phyloP scores from a whole-genome alignment of 2,888 invertebrate species.

The Drosophila anomalata region DNA sequence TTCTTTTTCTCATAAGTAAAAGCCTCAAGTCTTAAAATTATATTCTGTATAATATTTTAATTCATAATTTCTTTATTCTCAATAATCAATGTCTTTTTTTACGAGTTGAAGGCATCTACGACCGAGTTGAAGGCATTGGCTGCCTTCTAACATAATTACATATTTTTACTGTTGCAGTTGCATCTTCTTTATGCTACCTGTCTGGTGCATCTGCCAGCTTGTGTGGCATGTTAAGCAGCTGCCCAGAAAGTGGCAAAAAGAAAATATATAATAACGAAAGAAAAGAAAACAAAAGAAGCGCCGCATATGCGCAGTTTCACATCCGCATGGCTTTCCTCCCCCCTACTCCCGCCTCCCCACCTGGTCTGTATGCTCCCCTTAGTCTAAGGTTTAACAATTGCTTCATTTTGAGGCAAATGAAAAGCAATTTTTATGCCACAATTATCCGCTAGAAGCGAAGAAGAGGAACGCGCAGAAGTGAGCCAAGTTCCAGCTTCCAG shows the following conservation, averaged over 20 bases:
- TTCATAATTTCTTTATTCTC: not conserved
- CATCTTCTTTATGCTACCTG: slow-evolving; percentile 36
- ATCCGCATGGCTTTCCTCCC: slow-evolving; percentile 63
- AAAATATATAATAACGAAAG: slow-evolving; percentile 42
- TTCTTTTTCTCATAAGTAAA: too few species aligned
- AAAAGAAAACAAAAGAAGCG: slow-evolving; percentile 67
- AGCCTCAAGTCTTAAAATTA: too few species aligned
- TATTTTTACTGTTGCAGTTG: slow-evolving; percentile 59
- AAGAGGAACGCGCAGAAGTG: slow-evolving; percentile 25
- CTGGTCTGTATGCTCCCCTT: slow-evolving; percentile 20
- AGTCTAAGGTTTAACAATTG: slow-evolving; percentile 58
- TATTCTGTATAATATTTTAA: too few species aligned
- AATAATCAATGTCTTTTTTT: not conserved
- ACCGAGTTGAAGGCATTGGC: slow-evolving; percentile 27
- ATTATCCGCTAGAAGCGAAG: slow-evolving; percentile 52
- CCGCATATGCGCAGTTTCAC: slow-evolving; percentile 72
- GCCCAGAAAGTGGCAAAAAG: slow-evolving; percentile 67
- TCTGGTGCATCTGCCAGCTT: slow-evolving; percentile 33
- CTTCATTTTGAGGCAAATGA: slow-evolving; percentile 75
- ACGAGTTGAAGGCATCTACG: too few species aligned
- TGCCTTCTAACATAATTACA: slow-evolving; percentile 74
- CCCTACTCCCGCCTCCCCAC: not conserved
- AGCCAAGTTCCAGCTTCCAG: slow-evolving; percentile 30
- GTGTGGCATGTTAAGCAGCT: slow-evolving; percentile 74
- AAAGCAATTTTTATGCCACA: slow-evolving; percentile 73